These are phyloP conservation scores for Nilaparvata lugens DNA, from an alignment of 1,140 invertebrate species.

Conservation along the genomic window DNA sequence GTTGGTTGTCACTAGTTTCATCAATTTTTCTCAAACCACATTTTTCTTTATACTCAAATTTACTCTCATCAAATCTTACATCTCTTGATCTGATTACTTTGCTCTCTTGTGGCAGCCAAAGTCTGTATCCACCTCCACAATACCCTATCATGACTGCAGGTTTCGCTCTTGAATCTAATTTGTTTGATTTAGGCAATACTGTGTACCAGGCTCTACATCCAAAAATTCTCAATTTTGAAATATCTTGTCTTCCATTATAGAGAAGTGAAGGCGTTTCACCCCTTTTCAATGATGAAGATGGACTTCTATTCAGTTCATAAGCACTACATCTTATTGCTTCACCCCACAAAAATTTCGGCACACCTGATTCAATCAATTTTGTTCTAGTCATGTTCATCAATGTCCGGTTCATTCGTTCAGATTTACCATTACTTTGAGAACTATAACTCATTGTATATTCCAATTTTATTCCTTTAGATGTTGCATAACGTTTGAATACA, in stretches of 20 bases:
- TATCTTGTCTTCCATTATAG: constrained; percentile 10
- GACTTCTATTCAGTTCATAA: constrained; percentile 16
- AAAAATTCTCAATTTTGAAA: constrained; percentile 13
- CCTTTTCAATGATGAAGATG: neutral
- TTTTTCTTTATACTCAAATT: neutral
- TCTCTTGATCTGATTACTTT: constrained; percentile 8
- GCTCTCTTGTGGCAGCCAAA: constrained; percentile 2
- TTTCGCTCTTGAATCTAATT: constrained; percentile 8
- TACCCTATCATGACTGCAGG: constrained; percentile 10
- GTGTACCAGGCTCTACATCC: constrained; percentile 11
- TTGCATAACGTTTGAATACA: constrained; percentile 22
- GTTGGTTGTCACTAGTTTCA: neutral
- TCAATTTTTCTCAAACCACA: neutral
- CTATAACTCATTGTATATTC: constrained; percentile 28
- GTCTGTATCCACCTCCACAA: constrained; percentile 1
- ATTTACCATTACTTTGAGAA: constrained; percentile 32
- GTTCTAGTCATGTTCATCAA: constrained; percentile 28
- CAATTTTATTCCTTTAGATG: constrained; percentile 27
- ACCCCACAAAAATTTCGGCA: constrained; percentile 29
- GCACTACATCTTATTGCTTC: constrained; percentile 26
- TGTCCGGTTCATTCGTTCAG: constrained; percentile 33
- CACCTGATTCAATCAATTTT: constrained; percentile 26
- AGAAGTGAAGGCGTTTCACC: constrained; percentile 1
- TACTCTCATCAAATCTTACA: constrained; percentile 12
- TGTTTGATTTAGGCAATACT: constrained; percentile 6